A percentile compares a stretch with the other conserved stretches of the same genome.
Evolutionary conservation across 1,140 invertebrate genomes (phyloP).

Genomic region (Sycophaga agraensis): DNA sequence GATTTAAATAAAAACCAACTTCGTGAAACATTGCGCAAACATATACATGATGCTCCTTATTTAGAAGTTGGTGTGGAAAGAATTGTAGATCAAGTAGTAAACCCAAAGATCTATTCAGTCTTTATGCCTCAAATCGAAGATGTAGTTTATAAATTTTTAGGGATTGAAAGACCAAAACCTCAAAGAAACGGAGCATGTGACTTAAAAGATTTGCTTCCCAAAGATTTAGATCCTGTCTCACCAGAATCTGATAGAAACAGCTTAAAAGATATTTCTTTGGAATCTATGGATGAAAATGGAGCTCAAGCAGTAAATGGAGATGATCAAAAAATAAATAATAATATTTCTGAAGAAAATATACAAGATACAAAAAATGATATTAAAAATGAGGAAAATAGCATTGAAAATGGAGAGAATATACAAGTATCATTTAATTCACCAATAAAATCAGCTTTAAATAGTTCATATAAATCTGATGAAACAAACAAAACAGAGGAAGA

Average conservation of each 20-base stretch:
- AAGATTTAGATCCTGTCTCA: constrained; percentile 76
- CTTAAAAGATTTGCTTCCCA: constrained; percentile 66
- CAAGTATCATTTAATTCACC: constrained; percentile 15
- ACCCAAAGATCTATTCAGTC: constrained; percentile 84
- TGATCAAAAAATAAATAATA: constrained; percentile 22
- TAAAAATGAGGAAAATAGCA: constrained; percentile 20
- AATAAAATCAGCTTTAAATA: constrained; percentile 38
- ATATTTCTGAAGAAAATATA: constrained; percentile 48
- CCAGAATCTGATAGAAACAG: constrained; percentile 70
- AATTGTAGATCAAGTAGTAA: constrained; percentile 93
- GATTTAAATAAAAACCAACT: constrained; percentile 91
- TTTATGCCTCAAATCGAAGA: constrained; percentile 90
- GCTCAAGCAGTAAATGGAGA: constrained; percentile 21
- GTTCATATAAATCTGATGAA: constrained; percentile 57
- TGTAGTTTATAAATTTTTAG: constrained; percentile 84
- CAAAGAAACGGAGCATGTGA: constrained; percentile 53
- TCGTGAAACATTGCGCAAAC: constrained; percentile 82
- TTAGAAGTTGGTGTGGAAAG: constrained; percentile 78
- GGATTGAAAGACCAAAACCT: constrained; percentile 66
- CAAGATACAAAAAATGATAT: constrained; percentile 40
- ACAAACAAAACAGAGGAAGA: constrained; percentile 61
- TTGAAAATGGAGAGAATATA: constrained; percentile 10
- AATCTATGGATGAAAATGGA: constrained; percentile 32
- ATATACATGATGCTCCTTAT: constrained; percentile 72
- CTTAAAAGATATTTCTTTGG: constrained; percentile 46